These are phyloP conservation scores for Ibidorhyncha struthersii DNA, from an alignment of 2,113 vertebrate species.

Conservation along the genomic window DNA sequence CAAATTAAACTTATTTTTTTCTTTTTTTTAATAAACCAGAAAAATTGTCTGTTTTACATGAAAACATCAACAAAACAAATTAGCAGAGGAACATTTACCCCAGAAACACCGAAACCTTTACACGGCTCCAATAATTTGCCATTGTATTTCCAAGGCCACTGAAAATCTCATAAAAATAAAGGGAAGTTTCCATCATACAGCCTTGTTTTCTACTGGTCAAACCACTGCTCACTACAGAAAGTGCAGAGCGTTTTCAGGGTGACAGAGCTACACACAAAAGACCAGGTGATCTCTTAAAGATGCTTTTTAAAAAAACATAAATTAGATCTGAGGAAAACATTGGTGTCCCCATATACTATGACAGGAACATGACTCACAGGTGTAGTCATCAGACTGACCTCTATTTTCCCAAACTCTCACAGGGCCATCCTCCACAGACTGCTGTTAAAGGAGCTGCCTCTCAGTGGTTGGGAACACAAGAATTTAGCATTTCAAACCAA, in stretches of 20 bases:
- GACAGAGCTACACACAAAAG: not conserved
- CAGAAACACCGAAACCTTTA: not conserved
- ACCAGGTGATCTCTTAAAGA: not conserved
- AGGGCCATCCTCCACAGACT: not conserved
- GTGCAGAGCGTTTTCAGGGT: not conserved
- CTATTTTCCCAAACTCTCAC: not conserved
- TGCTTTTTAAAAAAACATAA: not conserved
- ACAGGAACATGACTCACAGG: not conserved
- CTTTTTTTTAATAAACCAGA: not conserved
- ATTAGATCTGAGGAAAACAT: not conserved
- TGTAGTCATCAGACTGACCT: not conserved
- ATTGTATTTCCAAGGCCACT: not conserved
- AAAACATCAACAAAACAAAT: not conserved
- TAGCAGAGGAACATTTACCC: not conserved
- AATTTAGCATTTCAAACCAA: not conserved
- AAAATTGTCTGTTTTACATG: not conserved
- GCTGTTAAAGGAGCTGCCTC: not conserved
- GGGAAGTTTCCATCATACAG: not conserved
- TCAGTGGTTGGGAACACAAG: not conserved
- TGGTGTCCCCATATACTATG: not conserved
- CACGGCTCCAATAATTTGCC: not conserved
- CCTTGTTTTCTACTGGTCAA: not conserved
- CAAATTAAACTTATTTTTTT: not conserved
- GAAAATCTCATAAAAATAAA: not conserved
- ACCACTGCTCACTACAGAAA: not conserved